Evolutionary conservation across 2,797 vertebrate species (phyloP), one percentile per base, ranked within the genome.

Genomic region (Halcyon leucocephala): DNA sequence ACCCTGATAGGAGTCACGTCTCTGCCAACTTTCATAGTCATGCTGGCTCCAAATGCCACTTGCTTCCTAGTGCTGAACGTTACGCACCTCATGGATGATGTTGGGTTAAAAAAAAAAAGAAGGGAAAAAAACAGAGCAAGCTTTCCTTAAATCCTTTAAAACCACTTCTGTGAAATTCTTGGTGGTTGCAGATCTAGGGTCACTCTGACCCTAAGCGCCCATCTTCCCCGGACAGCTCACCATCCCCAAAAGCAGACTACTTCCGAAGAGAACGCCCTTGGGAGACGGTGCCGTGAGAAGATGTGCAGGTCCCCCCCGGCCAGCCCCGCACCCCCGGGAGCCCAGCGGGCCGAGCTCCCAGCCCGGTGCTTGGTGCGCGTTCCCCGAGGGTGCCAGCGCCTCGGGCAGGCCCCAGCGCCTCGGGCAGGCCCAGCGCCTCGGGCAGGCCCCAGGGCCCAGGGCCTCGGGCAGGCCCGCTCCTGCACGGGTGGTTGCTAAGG

Each of bases 401-500:
- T 42, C 42, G 8, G 42, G 42, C 42, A 17, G 42, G 42, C 42
- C 42, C 37, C 12, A 39, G 88, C 57, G 12, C 93, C 83, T 82
- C 26, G 21, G 95, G 94, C 81, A 95, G 96, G 93, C 42, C 42
- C 37, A 39, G 88, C 61, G 12, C 93, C 83, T 82, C 26, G 21
- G 95, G 94, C 81, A 95, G 96, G 93, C 80, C 92, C 95, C 41
- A 41, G n/a, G n/a, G n/a, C n/a, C 37, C 37, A 39, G 88, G 58
- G 12, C 93, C 83, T 82, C 26, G 21, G 95, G 94, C 81, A 95
- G 96, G 93, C 80, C 92, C 95, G 96, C 72, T 88, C 90, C 90
- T 52, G 12, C 83, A 4, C 93, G 73, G 89, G 88, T 48, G 5
- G 85, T 97, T 97, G 97, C 97, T 97, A 96, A 90, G 97, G 94